Evolutionary conservation across 2,113 vertebrate genomes (phyloP), one percentile per base, ranked within the genome.

Genomic region (Channa maculata): DNA sequence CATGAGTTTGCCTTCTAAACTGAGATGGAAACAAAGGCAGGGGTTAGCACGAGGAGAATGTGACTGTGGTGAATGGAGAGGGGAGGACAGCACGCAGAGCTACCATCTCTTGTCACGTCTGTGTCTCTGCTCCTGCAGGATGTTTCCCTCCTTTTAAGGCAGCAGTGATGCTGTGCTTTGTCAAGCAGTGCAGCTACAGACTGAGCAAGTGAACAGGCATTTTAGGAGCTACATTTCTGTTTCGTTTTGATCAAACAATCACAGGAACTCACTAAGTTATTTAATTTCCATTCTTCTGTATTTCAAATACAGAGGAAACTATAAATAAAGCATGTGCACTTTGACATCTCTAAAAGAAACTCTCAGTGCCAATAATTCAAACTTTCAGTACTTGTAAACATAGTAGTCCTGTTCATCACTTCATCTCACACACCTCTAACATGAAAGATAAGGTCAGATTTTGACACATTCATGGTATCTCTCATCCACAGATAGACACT

Each of bases 61-160:
- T 49, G 51, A 58, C 55, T 65, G 57, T 33, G 45, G 75, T 74
- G 72, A 75, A 75, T 48, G 52, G 68, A 73, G 73, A 72, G 57
- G 65, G 67, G 52, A 49, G 63, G 24, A 72, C 60, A 55, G 77
- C 58, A 84, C 37, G 34, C 51, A 65, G 67, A 75, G 72, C 80
- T 76, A 59, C 74, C 82, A 73, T 55, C 67, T 72, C 59, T 63
- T 84, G 66, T 86, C 89, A 85, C 36, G 65, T 71, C 69, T 67
- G 71, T 70, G 75, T 77, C 67, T 71, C 55, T 65, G 53, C 24
- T 65, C 67, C 52, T 60, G 62, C 62, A 61, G 83, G 78, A 87
- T 83, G 81, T 88, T 87, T 76, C 68, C 86, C 71, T 88, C 91
- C 91, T 92, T 94, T 92, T 93, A 93, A 87, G 92, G 91, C 87